These are phyloP conservation scores for Esox lucius DNA, from an alignment of 2,797 vertebrate species.

Conservation along the genomic window DNA sequence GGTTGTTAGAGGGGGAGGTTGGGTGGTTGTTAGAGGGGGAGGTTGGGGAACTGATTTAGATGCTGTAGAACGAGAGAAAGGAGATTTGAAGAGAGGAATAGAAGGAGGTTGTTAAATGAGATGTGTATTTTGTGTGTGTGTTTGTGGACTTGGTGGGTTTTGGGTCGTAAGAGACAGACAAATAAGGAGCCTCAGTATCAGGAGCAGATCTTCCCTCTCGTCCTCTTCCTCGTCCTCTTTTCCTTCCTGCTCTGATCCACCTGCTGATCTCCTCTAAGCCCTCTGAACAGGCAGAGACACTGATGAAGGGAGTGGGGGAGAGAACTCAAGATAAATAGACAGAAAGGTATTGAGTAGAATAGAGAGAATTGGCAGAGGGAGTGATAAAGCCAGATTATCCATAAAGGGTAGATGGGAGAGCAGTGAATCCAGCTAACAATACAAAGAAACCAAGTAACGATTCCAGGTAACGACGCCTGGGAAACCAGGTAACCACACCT, in stretches of 20 bases:
- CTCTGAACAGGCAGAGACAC: neutral
- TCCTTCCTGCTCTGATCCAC: neutral
- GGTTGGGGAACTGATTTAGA: too few species aligned
- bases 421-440: too few species aligned
- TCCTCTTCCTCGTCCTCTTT: neutral
- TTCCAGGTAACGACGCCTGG: too few species aligned
- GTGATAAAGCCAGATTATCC: neutral
- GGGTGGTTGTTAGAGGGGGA: neutral
- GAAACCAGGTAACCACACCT: too few species aligned
- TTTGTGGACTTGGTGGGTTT: neutral
- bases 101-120: neutral
- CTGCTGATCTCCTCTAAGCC: neutral
- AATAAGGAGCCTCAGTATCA: neutral
- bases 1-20: neutral
- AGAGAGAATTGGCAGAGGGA: neutral
- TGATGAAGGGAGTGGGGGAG: neutral
- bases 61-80: neutral
- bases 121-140: neutral
- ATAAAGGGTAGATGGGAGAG: neutral
- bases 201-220: neutral
- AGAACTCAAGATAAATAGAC: neutral
- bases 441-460: too few species aligned
- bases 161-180: neutral
- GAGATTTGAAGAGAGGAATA: neutral
- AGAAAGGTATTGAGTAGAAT: neutral